These are phyloP conservation scores for Microtus pennsylvanicus DNA, from an alignment of 2,113 vertebrate species.

Conservation along the genomic window DNA sequence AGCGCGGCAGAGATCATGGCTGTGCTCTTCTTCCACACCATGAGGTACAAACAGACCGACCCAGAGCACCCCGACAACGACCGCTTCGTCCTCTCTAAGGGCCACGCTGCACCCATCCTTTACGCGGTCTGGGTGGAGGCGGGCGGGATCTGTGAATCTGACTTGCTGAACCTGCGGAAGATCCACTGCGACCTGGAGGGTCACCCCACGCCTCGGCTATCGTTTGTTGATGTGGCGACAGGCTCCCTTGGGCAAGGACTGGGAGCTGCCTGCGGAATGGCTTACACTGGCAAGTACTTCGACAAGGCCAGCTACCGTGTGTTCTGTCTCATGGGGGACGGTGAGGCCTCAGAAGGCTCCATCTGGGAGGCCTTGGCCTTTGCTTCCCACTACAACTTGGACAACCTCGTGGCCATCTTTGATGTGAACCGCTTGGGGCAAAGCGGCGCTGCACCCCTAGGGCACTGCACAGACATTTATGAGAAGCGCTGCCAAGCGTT, in stretches of 20 bases:
- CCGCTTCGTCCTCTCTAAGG: conserved; percentile 91
- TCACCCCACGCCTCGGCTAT: conserved; percentile 91
- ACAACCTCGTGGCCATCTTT: conserved; percentile 92
- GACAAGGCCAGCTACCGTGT: conserved; percentile 92
- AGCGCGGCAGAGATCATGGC: conserved; percentile 92
- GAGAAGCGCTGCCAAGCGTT: conserved; percentile 90
- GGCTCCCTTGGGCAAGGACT: conserved; percentile 93
- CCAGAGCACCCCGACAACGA: conserved; percentile 89
- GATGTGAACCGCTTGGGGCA: conserved; percentile 92
- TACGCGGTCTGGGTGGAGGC: conserved; percentile 90
- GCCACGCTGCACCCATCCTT: conserved; percentile 90
- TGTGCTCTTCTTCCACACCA: conserved; percentile 91
- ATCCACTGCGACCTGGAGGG: conserved; percentile 90
- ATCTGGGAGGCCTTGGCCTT: conserved; percentile 96
- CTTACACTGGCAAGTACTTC: conserved; percentile 91
- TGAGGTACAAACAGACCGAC: conserved; percentile 88
- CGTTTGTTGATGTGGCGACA: conserved; percentile 91
- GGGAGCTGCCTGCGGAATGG: conserved; percentile 92
- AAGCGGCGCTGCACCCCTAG: conserved; percentile 89
- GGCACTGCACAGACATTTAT: conserved; percentile 87
- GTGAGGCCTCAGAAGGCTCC: conserved; percentile 90
- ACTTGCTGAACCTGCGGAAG: conserved; percentile 89
- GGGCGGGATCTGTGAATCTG: conserved; percentile 87
- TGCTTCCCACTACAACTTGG: conserved; percentile 89
- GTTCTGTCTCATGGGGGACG: conserved; percentile 92